Percentiles rank a stretch among this genome's conserved stretches.
phyloP scores from a whole-genome alignment of 2,888 invertebrate genomes.

The Rhaphigaster nebulosa region DNA sequence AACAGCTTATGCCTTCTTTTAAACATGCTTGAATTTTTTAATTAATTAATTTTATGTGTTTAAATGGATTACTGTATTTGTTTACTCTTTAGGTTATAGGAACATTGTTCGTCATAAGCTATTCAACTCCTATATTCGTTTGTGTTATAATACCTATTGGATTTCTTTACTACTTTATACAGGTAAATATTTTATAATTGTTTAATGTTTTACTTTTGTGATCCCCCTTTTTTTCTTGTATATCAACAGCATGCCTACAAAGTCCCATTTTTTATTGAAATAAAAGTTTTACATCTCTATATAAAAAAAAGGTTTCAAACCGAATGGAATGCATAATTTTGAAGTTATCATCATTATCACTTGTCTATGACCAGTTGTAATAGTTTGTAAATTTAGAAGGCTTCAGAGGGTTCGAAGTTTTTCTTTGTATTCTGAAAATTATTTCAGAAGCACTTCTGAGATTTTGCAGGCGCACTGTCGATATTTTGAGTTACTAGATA shows the following conservation, averaged over 20 bases:
- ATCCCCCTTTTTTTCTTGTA: not conserved
- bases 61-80: conserved; percentile 12
- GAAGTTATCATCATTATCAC: too few species aligned
- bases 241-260: too few species aligned
- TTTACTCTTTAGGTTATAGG: conserved; percentile 79
- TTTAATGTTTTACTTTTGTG: conserved; percentile 43
- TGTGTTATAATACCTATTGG: conserved; percentile 85
- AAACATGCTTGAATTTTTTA: not conserved
- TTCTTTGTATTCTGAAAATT: too few species aligned
- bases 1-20: not conserved
- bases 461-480: too few species aligned
- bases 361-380: too few species aligned
- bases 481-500: not conserved
- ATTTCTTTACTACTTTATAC: conserved; percentile 85
- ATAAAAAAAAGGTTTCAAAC: too few species aligned
- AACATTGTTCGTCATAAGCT: conserved; percentile 87
- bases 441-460: too few species aligned
- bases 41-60: not conserved
- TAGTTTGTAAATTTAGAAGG: too few species aligned
- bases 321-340: too few species aligned
- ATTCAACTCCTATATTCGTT: conserved; percentile 86
- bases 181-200: conserved; percentile 60
- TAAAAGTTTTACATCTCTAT: too few species aligned
- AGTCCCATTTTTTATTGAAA: too few species aligned
- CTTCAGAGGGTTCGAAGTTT: too few species aligned